Evolutionary conservation across 2,797 vertebrate genomes (phyloP).

Genomic region (Xiphorhynchus erythropygius): DNA sequence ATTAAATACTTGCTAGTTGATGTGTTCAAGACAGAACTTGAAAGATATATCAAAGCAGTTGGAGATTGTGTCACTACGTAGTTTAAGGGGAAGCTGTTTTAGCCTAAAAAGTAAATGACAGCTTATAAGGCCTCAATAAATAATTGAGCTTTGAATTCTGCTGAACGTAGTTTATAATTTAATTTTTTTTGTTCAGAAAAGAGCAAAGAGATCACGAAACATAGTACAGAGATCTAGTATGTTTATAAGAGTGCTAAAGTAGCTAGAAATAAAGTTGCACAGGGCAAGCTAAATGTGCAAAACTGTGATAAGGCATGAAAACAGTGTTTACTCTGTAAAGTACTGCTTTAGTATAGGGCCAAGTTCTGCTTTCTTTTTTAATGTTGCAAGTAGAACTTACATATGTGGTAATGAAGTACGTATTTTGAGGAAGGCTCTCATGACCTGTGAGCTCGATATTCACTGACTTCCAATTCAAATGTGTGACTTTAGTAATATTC

Average conservation of each 20-base stretch:
- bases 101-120: neutral
- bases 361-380: neutral
- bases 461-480: rapidly evolving
- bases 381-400: neutral
- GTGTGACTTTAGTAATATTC: neutral
- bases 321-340: neutral
- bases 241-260: neutral
- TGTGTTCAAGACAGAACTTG: neutral
- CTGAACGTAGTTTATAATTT: neutral
- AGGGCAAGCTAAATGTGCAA: neutral
- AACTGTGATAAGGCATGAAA: neutral
- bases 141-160: neutral
- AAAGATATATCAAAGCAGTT: neutral
- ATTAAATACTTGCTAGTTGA: neutral
- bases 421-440: neutral
- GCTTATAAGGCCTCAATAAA: neutral
- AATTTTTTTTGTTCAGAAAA: neutral
- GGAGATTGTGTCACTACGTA: neutral
- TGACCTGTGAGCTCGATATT: neutral
- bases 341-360: neutral
- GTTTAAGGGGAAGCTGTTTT: neutral
- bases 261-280: neutral
- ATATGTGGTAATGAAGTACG: neutral
- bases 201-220: neutral
- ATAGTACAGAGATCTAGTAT: neutral